Evolutionary conservation across 2,113 vertebrate genomes (phyloP), one percentile per base, ranked within the genome.

Genomic region (Tichodroma muraria): DNA sequence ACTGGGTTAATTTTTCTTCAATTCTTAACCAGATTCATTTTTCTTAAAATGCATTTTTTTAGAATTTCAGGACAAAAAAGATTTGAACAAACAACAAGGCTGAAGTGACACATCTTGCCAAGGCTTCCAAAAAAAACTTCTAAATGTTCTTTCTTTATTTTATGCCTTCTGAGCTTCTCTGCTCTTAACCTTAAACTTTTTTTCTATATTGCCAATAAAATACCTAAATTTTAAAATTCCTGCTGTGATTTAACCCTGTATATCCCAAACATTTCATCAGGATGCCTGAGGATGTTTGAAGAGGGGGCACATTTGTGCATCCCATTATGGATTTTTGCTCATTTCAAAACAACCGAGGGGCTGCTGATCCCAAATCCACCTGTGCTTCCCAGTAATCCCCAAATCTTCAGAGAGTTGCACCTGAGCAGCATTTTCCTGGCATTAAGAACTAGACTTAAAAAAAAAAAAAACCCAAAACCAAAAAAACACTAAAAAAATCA

Each of bases 311-410:
- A 1, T 53, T 37, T 33, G 8, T 6, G 25, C 14, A 6, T 24
- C 53, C 47, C 6, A 0, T 4, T 5, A 18, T 4, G 54, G 50
- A 76, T 19, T 73, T 73, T 54, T 33, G 17, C 31, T 10, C 19
- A 0, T 70, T 59, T 25, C 47, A 21, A 59, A 85, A 10, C 21
- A 49, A 14, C 10, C 0, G 0, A 45, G 10, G 9, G 20, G 11
- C 1, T 28, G 35, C 0, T 47, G 49, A 57, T 45, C 60, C 44
- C 50, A 63, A 42, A 89, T 12, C 45, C 42, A 11, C 19, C 23
- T 11, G 6, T 35, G 24, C 24, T 84, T 84, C 73, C 60, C 19
- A 35, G 18, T 8, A 66, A 88, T 27, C n/a, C 81, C 66, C 22
- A 71, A 84, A 72, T 28, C 63, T 33, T 33, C 68, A 14, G 18